phyloP scores from a whole-genome alignment of 35 echinoderm and acorn worm species.

The Ophiothrix spiculata region DNA sequence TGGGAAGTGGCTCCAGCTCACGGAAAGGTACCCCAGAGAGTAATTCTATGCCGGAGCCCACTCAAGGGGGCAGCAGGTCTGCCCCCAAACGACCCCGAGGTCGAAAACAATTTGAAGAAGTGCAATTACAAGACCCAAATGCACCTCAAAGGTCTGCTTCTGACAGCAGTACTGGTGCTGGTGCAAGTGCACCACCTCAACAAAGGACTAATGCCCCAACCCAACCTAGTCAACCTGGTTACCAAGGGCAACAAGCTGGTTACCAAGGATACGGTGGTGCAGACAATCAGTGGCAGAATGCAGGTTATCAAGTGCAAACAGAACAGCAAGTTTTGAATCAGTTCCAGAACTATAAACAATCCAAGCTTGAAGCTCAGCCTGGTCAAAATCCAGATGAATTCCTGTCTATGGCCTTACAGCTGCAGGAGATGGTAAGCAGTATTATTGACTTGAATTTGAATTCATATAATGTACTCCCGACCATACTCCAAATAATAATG shows the following conservation, averaged over 20 bases:
- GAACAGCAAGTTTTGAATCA: conserved; percentile 57
- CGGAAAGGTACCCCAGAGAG: conserved; percentile 27
- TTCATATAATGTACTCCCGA: background rate
- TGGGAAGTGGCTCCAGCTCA: conserved; percentile 80
- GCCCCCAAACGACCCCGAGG: conserved; percentile 39
- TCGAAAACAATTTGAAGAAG: conserved; percentile 66
- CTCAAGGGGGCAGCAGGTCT: background rate
- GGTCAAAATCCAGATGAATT: conserved; percentile 76
- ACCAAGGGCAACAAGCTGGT: conserved; percentile 15
- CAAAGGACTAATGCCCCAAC: conserved; percentile 11
- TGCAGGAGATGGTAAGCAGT: conserved; percentile 77
- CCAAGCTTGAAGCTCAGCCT: conserved; percentile 39
- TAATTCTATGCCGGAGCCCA: conserved; percentile 59
- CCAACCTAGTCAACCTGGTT: conserved; percentile 12
- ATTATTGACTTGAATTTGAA: background rate
- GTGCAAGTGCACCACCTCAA: background rate
- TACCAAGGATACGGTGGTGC: conserved; percentile 36
- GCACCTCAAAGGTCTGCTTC: conserved; percentile 29
- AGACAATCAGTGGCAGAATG: conserved; percentile 66
- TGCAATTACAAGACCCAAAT: conserved; percentile 63
- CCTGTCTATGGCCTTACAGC: conserved; percentile 67
- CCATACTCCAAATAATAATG: too few species aligned
- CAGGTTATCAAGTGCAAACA: conserved; percentile 35
- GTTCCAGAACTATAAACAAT: conserved; percentile 32
- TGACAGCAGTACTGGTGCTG: background rate